phyloP scores from a whole-genome alignment of 2,113 vertebrate genomes.

The Silurus meridionalis region DNA sequence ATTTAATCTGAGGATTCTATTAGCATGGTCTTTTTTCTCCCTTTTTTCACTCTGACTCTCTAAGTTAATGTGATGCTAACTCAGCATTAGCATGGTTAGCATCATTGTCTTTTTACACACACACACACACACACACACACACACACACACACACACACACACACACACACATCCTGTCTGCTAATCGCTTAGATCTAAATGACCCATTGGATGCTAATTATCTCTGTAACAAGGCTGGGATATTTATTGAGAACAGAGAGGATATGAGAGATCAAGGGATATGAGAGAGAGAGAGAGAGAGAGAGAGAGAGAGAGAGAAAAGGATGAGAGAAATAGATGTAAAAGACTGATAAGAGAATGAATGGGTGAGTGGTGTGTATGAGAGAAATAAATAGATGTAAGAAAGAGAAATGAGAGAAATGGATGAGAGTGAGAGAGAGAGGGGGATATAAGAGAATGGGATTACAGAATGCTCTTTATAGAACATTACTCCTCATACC shows the following conservation, averaged over 20 bases:
- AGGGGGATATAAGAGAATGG: too few species aligned
- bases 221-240: conserved; percentile 47
- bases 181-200: conserved; percentile 42
- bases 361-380: too few species aligned
- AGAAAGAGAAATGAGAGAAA: too few species aligned
- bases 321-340: not conserved
- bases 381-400: not conserved
- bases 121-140: not conserved
- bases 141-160: conserved; percentile 2
- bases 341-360: not conserved
- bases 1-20: not conserved
- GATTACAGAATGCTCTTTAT: not conserved
- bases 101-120: not conserved
- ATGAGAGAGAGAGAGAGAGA: conserved; percentile 34
- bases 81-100: not conserved
- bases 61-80: not conserved
- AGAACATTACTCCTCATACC: too few species aligned
- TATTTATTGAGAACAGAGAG: conserved; percentile 39
- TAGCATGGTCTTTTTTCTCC: not conserved
- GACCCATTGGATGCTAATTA: conserved; percentile 45
- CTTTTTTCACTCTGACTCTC: not conserved
- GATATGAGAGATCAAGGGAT: not conserved
- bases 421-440: too few species aligned
- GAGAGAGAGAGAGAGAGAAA: conserved; percentile 19
- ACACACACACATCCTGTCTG: conserved; percentile 14